Evolutionary conservation across 2,113 vertebrate species (phyloP), one percentile per base, ranked within the genome.

Genomic region (Eulemur macaco): DNA sequence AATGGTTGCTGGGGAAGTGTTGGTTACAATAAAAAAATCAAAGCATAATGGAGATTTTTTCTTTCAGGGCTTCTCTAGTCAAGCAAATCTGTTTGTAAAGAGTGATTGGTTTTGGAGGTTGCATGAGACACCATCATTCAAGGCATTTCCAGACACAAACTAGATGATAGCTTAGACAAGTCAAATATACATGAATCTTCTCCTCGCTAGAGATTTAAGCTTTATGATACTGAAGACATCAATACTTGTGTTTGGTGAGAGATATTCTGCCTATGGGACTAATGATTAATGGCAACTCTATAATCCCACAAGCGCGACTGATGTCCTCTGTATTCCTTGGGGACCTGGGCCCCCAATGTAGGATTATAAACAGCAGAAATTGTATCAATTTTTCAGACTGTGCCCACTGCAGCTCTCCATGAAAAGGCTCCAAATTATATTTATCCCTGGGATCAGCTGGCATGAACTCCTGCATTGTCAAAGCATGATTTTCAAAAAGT

Each of bases 341-440:
- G 76, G 84, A 97, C 4, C 47, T 86, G 58, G 9, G 9, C 9
- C 42, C 34, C 68, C n/a, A 81, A 15, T 23, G 12, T 83, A 87
- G 63, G 71, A 81, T 89, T 83, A 83, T 17, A 91, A 91, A 96
- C 47, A 96, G 31, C 47, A 96, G 85, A 95, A 78, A 90, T 63
- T 18, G 0, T 87, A 87, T 94, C 68, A 87, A 29, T 88, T 88
- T 87, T 17, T 84, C 25, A 4, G 56, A 76, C 21, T 71, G 39
- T 86, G 29, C 8, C 39, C 39, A 68, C 54, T 60, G 69, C 7
- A 42, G 23, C n/a, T 91, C 29, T 90, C 83, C 9, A 81, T 82
- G 95, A 96, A 84, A 97, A 92, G 76, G 52, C 66, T 95, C 77
- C 66, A 95, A 97, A 91, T 95, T 95, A 87, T 23, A 68, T 82